Evolutionary conservation across 1,140 invertebrate genomes (phyloP), one percentile per base, ranked within the genome.

Genomic region (Pissodes strobi): DNA sequence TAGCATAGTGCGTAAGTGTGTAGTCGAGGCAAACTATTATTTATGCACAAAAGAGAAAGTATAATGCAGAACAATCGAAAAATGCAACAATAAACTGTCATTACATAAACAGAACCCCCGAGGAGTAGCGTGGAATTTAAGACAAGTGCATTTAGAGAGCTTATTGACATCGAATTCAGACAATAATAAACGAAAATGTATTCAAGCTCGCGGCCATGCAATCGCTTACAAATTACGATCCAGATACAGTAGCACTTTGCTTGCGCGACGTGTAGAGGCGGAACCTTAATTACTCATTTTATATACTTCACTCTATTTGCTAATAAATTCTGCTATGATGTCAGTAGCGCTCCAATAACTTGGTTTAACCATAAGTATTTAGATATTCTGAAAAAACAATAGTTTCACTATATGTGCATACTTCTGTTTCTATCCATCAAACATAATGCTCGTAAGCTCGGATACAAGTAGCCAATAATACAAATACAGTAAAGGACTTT

Each of bases 221-320:
- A 74, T 76, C 72, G 70, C 68, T 73, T 74, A 76, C 72, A 76
- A 76, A 76, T 76, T 74, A 76, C 73, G 70, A 74, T 74, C 62
- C 73, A 74, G 73, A 76, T 76, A 76, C 73, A 74, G 72, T 74
- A 74, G 72, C 72, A 68, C 53, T 46, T 74, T 72, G 69, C 68
- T 61, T 49, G 61, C 52, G 61, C 48, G 72, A 74, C 73, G 70
- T 72, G 72, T 72, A 73, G 68, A 76, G 73, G 74, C 73, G 72
- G 70, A 72, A 67, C 71, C 66, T 72, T 76, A 76, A 76, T 76
- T 76, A 76, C 68, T 73, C 72, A 75, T 72, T 75, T 75, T 72
- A 73, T 71, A 69, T 67, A 58, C 71, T 74, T 74, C 70, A 69
- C 66, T 74, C 70, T 74, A 72, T 76, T 74, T 74, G 72, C 68